phyloP scores from a whole-genome alignment of 2,888 invertebrate species.

The Panzeria rudis region DNA sequence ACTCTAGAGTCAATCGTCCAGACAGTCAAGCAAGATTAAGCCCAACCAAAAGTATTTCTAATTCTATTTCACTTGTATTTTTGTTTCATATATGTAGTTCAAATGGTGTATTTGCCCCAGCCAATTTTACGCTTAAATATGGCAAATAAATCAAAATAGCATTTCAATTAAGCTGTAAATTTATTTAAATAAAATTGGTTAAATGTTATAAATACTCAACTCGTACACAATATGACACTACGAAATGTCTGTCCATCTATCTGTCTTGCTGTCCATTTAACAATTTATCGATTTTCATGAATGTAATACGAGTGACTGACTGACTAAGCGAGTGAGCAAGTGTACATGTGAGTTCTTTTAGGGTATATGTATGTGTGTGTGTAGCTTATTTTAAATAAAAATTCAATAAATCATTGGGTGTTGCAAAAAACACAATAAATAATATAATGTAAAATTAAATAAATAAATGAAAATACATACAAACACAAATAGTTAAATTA shows the following conservation, averaged over 20 bases:
- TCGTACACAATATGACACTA: slow-evolving; percentile 46
- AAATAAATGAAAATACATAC: slow-evolving; percentile 43
- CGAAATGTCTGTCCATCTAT: slow-evolving; percentile 9
- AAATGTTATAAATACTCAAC: slow-evolving; percentile 68
- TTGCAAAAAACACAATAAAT: slow-evolving; percentile 63
- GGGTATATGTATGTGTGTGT: slow-evolving; percentile 25
- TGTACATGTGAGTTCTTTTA: neutral
- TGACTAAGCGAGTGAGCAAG: neutral
- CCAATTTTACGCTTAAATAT: slow-evolving; percentile 65
- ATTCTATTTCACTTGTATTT: slow-evolving; percentile 33
- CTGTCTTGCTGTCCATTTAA: slow-evolving; percentile 22
- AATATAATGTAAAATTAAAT: slow-evolving; percentile 33
- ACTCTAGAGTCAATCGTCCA: slow-evolving; percentile 27
- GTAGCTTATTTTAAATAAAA: slow-evolving; percentile 66
- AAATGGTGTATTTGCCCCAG: slow-evolving; percentile 69
- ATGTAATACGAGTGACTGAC: slow-evolving; percentile 29
- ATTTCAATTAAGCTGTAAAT: slow-evolving; percentile 74
- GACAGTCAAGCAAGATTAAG: slow-evolving; percentile 13
- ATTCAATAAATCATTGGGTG: slow-evolving; percentile 68
- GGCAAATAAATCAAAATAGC: slow-evolving; percentile 76
- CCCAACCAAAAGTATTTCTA: slow-evolving; percentile 70
- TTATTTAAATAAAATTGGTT: slow-evolving; percentile 71
- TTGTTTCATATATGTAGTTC: neutral
- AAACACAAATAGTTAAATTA: slow-evolving; percentile 23
- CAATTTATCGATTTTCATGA: slow-evolving; percentile 46